Conservation (phyloP, 2,888 invertebrate species). For the Cephonodes hylas region DNA sequence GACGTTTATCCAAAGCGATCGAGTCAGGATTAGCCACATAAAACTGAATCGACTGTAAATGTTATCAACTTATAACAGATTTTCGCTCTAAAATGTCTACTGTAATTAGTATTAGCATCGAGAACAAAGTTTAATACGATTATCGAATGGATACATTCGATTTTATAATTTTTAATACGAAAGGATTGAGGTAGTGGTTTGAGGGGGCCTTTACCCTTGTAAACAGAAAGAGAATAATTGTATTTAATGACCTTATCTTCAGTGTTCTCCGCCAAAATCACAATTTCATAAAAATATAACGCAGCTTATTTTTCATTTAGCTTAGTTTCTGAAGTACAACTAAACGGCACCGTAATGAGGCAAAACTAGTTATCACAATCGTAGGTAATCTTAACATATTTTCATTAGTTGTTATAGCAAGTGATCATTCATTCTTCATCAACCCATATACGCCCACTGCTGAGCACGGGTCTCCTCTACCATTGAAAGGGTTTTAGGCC, state of each 20-base stretch:
- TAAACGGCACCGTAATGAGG: too few species aligned
- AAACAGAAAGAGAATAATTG: background rate
- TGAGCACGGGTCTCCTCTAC: too few species aligned
- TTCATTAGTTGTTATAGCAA: too few species aligned
- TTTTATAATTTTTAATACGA: background rate
- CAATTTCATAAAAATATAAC: too few species aligned
- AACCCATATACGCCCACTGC: too few species aligned
- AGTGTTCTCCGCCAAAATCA: background rate
- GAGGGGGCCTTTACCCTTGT: background rate
- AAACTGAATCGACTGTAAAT: background rate
- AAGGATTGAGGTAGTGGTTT: background rate
- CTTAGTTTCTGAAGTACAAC: too few species aligned
- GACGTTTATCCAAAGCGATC: background rate
- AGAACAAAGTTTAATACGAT: constrained; percentile 1
- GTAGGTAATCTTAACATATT: too few species aligned
- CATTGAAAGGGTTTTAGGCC: too few species aligned
- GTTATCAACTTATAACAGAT: background rate
- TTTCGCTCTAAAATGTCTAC: background rate
- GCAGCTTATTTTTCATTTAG: too few species aligned
- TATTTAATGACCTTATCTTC: too few species aligned
- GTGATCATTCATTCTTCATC: too few species aligned
- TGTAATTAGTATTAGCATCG: background rate
- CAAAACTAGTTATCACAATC: too few species aligned
- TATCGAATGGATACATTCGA: constrained; percentile 3
- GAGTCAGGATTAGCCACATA: background rate